A percentile compares a stretch with the other conserved stretches of the same genome.
These are phyloP conservation scores for Spodoptera picta DNA, from an alignment of 2,888 invertebrate species.

Conservation along the genomic window DNA sequence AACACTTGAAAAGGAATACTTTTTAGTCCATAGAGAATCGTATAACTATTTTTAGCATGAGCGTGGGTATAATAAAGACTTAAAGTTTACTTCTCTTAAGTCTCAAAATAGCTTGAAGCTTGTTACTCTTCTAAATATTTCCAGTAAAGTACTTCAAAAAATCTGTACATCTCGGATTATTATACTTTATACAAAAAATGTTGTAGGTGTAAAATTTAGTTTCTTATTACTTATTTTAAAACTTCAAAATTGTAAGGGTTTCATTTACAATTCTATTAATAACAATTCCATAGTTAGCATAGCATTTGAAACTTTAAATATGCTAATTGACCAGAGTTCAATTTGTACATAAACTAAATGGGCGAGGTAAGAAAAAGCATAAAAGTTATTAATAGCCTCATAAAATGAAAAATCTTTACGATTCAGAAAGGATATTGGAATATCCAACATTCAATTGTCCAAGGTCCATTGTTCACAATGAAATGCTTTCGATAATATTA, in stretches of 20 bases:
- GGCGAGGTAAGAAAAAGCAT: slow-evolving; percentile 32
- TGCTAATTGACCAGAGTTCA: slow-evolving; percentile 20
- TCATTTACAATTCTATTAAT: slow-evolving; percentile 21
- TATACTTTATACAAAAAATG: slow-evolving; percentile 36
- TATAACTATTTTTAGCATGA: slow-evolving; percentile 18
- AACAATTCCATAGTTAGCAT: not conserved
- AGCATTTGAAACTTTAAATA: no score
- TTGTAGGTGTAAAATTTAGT: slow-evolving; percentile 33
- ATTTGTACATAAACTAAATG: slow-evolving; percentile 32
- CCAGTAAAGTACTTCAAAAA: slow-evolving; percentile 22
- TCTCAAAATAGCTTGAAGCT: slow-evolving; percentile 36
- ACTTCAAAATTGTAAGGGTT: slow-evolving; percentile 26
- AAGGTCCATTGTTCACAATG: slow-evolving; percentile 63
- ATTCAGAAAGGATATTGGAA: slow-evolving; percentile 58
- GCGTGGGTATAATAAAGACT: slow-evolving; percentile 20
- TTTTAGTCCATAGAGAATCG: no score
- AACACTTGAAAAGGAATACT: no score
- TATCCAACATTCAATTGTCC: slow-evolving; percentile 59
- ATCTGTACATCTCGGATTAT: slow-evolving; percentile 21
- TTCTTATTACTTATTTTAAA: slow-evolving; percentile 29
- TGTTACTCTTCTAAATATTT: slow-evolving; percentile 33
- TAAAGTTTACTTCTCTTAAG: slow-evolving; percentile 13
- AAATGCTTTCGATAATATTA: slow-evolving; percentile 68
- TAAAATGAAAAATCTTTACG: slow-evolving; percentile 53
- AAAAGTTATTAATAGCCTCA: slow-evolving; percentile 39